Evolutionary conservation across 2,113 vertebrate genomes (phyloP).

Genomic region (Hydrochoerus hydrochaeris): DNA sequence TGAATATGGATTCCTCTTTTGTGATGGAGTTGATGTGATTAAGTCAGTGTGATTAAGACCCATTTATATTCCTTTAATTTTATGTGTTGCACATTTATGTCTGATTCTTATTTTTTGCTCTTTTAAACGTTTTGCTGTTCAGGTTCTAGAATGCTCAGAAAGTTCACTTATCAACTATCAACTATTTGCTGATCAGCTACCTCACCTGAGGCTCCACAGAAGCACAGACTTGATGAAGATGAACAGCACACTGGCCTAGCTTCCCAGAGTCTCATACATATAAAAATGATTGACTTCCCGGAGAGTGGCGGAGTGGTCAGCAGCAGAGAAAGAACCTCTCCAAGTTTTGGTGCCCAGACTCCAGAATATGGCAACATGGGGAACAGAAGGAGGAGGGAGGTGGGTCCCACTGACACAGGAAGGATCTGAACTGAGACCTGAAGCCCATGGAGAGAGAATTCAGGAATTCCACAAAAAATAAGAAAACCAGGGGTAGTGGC

Average conservation of each 20-base stretch:
- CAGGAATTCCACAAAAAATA: too few relatives aligned
- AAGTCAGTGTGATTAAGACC: not conserved
- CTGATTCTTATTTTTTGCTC: not conserved
- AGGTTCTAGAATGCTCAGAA: not conserved
- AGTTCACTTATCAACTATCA: not conserved
- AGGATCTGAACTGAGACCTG: too few relatives aligned
- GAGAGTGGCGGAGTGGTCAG: too few relatives aligned
- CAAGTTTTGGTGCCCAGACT: too few relatives aligned
- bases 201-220: not conserved
- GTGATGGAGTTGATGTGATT: not conserved
- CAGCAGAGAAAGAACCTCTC: too few relatives aligned
- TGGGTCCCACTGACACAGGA: too few relatives aligned
- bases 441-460: too few relatives aligned
- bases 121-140: not conserved
- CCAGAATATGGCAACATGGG: too few relatives aligned
- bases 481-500: too few relatives aligned
- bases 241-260: not conserved
- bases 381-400: too few relatives aligned
- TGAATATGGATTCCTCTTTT: not conserved
- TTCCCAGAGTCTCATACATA: not conserved
- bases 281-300: not conserved
- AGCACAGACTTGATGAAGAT: not conserved
- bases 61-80: slow-evolving; percentile 34
- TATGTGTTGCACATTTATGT: not conserved
- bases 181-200: not conserved